phyloP scores from a whole-genome alignment of 2,888 invertebrate species.

The Hedya salicella region DNA sequence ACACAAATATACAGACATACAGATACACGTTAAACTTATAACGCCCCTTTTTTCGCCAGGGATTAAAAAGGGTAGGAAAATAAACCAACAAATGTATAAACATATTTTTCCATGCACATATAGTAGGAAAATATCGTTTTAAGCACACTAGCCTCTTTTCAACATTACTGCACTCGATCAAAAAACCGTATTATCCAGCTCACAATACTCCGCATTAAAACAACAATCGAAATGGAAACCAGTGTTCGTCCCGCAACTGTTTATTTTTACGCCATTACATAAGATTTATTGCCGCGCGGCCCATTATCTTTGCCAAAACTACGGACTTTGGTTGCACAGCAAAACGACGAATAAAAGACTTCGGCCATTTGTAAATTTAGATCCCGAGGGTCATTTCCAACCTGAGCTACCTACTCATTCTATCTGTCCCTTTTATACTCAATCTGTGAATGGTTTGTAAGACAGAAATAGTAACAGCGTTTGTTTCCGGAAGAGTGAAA shows the following conservation, averaged over 20 bases:
- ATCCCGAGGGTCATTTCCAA: slow-evolving; percentile 47
- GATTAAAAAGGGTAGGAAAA: too few relatives aligned
- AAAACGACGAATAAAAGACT: slow-evolving; percentile 54
- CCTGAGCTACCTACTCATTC: not conserved
- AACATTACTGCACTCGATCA: not conserved
- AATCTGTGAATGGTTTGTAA: not conserved
- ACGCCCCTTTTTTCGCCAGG: too few relatives aligned
- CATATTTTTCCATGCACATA: too few relatives aligned
- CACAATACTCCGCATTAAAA: slow-evolving; percentile 47
- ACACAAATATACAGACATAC: too few relatives aligned
- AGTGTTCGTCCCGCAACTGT: slow-evolving; percentile 55
- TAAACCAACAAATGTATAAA: too few relatives aligned
- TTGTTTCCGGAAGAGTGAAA: not conserved
- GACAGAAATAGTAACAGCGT: not conserved
- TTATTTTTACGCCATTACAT: slow-evolving; percentile 70
- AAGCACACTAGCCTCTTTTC: not conserved
- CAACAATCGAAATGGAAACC: slow-evolving; percentile 54
- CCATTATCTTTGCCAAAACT: slow-evolving; percentile 65
- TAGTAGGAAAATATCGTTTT: too few relatives aligned
- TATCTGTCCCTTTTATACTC: slow-evolving; percentile 14
- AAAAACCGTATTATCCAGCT: slow-evolving; percentile 25
- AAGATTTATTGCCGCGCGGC: slow-evolving; percentile 65
- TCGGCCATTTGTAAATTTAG: slow-evolving; percentile 60
- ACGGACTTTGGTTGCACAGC: slow-evolving; percentile 59
- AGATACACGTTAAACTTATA: too few relatives aligned